These are phyloP conservation scores for Pomatostomus ruficeps DNA, from an alignment of 2,113 vertebrate genomes.

Conservation along the genomic window DNA sequence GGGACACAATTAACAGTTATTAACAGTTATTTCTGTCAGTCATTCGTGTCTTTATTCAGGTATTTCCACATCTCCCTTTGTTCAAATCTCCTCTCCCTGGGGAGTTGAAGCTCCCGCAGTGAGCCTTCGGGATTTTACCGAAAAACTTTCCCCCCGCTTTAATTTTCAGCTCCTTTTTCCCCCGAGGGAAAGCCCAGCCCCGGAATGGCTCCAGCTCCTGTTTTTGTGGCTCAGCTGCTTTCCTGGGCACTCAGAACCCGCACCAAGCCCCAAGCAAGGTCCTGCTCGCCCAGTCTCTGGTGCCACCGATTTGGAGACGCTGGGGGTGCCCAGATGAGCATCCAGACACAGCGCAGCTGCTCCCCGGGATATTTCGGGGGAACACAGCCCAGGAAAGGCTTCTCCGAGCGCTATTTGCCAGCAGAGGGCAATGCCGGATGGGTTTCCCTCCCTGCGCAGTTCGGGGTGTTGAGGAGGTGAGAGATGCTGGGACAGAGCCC, in stretches of 20 bases:
- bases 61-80: no score
- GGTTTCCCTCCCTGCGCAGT: neutral
- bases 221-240: neutral
- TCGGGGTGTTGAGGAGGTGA: rapidly evolving
- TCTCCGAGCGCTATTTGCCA: neutral
- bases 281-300: rapidly evolving
- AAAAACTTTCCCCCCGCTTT: neutral
- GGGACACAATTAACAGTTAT: no score
- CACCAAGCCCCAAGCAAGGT: neutral
- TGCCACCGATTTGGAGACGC: neutral
- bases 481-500: neutral
- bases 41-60: no score
- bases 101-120: no score
- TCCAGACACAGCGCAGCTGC: neutral
- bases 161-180: neutral
- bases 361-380: neutral
- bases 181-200: neutral
- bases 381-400: rapidly evolving
- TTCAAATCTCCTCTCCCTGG: no score
- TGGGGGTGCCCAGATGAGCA: neutral
- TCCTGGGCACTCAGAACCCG: neutral
- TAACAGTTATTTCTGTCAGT: no score
- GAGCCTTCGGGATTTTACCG: neutral
- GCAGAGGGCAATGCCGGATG: constrained; percentile 37
- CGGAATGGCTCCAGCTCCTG: neutral